A percentile compares a stretch with the other conserved stretches of the same genome.
These are phyloP conservation scores for Dysidea cf. avara DNA, from an alignment of 37 sponge, comb jelly and placozoan species.

Conservation along the genomic window DNA sequence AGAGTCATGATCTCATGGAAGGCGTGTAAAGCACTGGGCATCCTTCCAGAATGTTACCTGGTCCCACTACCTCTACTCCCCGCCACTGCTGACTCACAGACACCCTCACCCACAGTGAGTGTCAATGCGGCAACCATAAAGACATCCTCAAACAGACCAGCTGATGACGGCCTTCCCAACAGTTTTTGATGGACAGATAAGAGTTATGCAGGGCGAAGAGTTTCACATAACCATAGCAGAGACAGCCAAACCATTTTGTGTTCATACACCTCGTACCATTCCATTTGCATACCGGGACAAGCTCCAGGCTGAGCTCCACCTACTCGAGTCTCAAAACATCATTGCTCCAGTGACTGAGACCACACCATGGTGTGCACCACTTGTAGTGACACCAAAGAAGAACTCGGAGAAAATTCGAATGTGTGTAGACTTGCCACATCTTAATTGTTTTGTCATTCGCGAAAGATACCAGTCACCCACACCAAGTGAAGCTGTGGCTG, in stretches of 20 bases:
- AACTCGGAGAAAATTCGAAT: too few species aligned
- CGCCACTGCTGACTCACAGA: slow-evolving; percentile 8
- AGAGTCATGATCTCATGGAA: slow-evolving; percentile 8
- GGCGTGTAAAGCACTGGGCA: not conserved
- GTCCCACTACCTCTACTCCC: not conserved
- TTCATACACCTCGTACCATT: too few species aligned
- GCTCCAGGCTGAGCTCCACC: too few species aligned
- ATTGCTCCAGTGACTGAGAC: slow-evolving; percentile 5
- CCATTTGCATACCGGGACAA: slow-evolving; percentile 8
- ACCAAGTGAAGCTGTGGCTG: too few species aligned
- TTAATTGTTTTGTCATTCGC: too few species aligned
- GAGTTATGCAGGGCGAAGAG: slow-evolving; percentile 10
- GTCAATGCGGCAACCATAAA: not conserved
- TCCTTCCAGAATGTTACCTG: slow-evolving; percentile 16
- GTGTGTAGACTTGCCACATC: too few species aligned
- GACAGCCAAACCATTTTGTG: too few species aligned
- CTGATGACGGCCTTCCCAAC: not conserved
- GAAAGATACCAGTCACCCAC: too few species aligned
- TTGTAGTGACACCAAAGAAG: too few species aligned
- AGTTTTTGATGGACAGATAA: slow-evolving; percentile 2
- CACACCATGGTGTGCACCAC: too few species aligned
- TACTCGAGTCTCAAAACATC: not conserved
- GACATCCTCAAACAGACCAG: not conserved
- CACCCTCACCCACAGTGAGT: not conserved
- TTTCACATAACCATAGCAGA: slow-evolving; percentile 17